phyloP scores from a whole-genome alignment of 2,113 vertebrate genomes.

The Odontophorus gujanensis region DNA sequence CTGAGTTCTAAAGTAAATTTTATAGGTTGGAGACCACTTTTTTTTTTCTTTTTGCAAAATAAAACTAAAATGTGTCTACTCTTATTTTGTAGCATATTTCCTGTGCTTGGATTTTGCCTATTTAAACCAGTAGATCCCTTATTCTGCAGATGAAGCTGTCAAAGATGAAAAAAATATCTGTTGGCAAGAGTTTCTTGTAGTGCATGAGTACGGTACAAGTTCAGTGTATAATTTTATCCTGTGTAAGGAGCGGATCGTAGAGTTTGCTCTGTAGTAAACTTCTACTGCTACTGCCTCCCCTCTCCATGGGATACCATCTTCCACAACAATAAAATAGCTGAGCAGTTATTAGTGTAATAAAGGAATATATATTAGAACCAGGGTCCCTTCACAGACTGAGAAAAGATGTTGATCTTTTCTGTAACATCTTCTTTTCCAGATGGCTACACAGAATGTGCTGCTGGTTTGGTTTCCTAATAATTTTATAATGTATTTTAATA shows the following conservation, averaged over 20 bases:
- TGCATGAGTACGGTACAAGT: accelerated
- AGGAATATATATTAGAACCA: not conserved
- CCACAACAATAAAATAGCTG: not conserved
- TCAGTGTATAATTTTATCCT: not conserved
- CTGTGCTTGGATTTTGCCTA: not conserved
- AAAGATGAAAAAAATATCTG: not conserved
- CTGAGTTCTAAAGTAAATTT: not conserved
- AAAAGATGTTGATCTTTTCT: conserved; percentile 11
- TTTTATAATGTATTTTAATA: conserved; percentile 63
- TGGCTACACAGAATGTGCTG: conserved; percentile 27
- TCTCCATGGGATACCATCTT: not conserved
- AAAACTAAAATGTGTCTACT: not conserved
- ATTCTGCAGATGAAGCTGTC: not conserved
- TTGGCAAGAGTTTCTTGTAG: not conserved
- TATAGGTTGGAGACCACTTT: not conserved
- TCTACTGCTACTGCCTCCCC: not conserved
- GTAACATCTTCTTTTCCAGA: conserved; percentile 54
- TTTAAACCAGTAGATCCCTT: not conserved
- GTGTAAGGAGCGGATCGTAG: not conserved
- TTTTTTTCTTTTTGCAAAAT: not conserved
- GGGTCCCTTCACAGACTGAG: not conserved
- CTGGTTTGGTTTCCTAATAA: conserved; percentile 41
- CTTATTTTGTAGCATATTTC: not conserved
- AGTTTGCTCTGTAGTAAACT: not conserved
- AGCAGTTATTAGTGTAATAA: not conserved